Conservation (phyloP, 2,888 invertebrate genomes). For the Orchestes rusci region DNA sequence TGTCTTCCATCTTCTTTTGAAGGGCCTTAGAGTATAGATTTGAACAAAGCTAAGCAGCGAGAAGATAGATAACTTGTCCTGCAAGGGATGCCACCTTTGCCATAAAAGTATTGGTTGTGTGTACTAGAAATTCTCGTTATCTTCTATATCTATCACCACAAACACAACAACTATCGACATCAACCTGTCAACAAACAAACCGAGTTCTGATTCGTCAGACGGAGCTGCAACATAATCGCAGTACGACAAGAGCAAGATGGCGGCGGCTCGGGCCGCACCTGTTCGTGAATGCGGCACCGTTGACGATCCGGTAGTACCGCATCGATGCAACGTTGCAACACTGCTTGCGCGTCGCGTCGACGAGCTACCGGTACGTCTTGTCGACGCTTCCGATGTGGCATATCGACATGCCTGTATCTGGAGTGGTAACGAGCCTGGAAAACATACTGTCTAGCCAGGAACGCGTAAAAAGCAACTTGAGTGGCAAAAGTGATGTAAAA, state of each 20-base stretch:
- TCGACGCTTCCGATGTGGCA: slow-evolving; percentile 43
- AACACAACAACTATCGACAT: too few relatives aligned
- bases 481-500: too few relatives aligned
- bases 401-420: slow-evolving; percentile 50
- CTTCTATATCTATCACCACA: too few relatives aligned
- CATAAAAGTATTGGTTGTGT: too few relatives aligned
- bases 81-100: too few relatives aligned
- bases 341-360: slow-evolving; percentile 51
- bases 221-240: slow-evolving; percentile 52
- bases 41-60: too few relatives aligned
- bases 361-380: slow-evolving; percentile 47
- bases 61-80: too few relatives aligned
- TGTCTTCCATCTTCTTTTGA: too few relatives aligned
- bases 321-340: slow-evolving; percentile 47
- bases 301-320: slow-evolving; percentile 20
- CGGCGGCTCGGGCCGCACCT: slow-evolving; percentile 90
- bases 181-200: slow-evolving; percentile 1
- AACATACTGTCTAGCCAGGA: slow-evolving; percentile 6
- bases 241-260: slow-evolving; percentile 89
- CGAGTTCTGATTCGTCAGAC: slow-evolving; percentile 14
- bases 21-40: too few relatives aligned
- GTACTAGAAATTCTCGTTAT: slow-evolving; percentile 1
- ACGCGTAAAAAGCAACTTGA: not conserved
- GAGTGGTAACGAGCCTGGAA: slow-evolving; percentile 46
- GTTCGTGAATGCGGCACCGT: slow-evolving; percentile 72